phyloP scores from a whole-genome alignment of 1,140 invertebrate species.

The Sesamia nonagrioides region DNA sequence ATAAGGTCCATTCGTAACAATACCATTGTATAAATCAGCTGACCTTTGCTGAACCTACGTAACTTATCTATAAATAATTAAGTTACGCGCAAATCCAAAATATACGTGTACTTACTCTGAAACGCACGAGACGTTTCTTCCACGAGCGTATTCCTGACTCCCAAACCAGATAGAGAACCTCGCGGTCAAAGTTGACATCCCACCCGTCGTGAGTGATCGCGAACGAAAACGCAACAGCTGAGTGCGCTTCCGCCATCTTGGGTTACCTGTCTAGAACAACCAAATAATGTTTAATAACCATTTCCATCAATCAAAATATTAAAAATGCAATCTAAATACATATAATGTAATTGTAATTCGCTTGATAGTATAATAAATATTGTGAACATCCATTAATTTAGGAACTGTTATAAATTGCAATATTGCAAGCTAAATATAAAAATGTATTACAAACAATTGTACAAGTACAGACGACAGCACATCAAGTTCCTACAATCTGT shows the following conservation, averaged over 20 bases:
- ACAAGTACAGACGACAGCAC: no score
- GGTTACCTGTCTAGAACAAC: conserved; percentile 56
- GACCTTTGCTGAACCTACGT: conserved; percentile 11
- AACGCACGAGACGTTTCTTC: conserved; percentile 96
- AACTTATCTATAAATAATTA: not conserved
- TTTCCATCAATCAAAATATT: no score
- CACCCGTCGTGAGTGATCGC: conserved; percentile 99
- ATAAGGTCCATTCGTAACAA: no score
- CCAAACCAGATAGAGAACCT: conserved; percentile 97
- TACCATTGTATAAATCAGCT: conserved; percentile 3
- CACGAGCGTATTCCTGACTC: conserved; percentile 97
- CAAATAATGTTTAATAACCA: not conserved
- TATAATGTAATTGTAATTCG: no score
- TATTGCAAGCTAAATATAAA: no score
- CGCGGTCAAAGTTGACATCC: conserved; percentile 98
- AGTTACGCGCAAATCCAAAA: not conserved
- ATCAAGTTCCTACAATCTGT: no score
- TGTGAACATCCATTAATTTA: no score
- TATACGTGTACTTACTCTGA: conserved; percentile 90
- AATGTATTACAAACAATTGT: no score
- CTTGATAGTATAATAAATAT: no score
- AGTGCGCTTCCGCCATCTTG: conserved; percentile 99
- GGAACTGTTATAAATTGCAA: no score
- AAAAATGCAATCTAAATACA: no score
- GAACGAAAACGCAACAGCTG: conserved; percentile 99